These are phyloP conservation scores for Drosophila malerkotliana DNA, from an alignment of 1,140 invertebrate species.

Conservation along the genomic window DNA sequence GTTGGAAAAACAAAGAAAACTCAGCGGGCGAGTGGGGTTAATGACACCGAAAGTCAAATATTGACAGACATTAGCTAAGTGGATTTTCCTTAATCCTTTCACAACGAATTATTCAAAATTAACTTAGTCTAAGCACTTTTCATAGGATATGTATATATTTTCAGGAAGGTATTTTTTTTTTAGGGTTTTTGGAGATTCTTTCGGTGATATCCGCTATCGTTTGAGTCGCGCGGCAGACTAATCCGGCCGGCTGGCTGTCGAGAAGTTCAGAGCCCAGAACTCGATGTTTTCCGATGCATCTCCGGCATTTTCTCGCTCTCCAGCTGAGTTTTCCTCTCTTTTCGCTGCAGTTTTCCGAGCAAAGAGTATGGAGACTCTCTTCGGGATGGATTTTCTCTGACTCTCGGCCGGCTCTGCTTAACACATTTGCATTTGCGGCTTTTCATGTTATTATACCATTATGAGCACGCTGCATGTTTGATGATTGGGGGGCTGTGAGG, in stretches of 20 bases:
- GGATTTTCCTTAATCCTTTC: constrained; percentile 14
- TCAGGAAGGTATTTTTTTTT: constrained; percentile 31
- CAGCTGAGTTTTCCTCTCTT: constrained; percentile 29
- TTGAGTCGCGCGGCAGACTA: constrained; percentile 74
- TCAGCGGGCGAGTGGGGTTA: constrained; percentile 26
- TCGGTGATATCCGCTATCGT: constrained; percentile 42
- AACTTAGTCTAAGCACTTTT: neutral
- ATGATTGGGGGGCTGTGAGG: constrained; percentile 4
- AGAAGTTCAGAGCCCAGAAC: constrained; percentile 41
- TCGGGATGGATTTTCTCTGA: neutral
- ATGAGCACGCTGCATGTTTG: constrained; percentile 59
- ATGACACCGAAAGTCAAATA: constrained; percentile 34
- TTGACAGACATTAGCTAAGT: constrained; percentile 2
- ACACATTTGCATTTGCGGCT: constrained; percentile 56
- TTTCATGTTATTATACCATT: constrained; percentile 67
- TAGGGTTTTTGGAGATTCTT: constrained; percentile 16
- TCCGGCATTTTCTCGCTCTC: constrained; percentile 14
- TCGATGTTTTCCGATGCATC: constrained; percentile 46
- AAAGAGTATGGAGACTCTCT: constrained; percentile 15
- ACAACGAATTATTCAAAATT: constrained; percentile 10
- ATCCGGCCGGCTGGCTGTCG: constrained; percentile 56
- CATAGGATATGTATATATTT: constrained; percentile 27
- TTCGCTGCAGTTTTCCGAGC: constrained; percentile 51
- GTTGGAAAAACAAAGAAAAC: constrained; percentile 23
- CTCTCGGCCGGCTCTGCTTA: constrained; percentile 16